Base-by-base conservation (phyloP, 2,113 vertebrate genomes). In the Trichechus manatus region DNA sequence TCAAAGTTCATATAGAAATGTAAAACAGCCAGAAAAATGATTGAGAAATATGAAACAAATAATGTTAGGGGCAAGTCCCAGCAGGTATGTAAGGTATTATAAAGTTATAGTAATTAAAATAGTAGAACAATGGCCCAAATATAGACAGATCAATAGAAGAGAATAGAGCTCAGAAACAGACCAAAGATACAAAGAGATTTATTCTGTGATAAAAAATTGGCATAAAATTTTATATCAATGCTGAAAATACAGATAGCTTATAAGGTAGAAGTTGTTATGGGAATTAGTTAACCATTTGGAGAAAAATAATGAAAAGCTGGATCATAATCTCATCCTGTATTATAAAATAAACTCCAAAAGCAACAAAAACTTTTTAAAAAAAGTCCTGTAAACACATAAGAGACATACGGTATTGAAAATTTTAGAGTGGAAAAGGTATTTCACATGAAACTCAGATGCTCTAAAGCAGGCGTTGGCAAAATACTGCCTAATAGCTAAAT, bases 321-420 rank as follows among this genome's bases (percentile, higher is more conserved):
- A 77, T n/a, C 42, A 77, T 22, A n/a, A n/a, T 94, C 29, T 91
- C 56, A 66, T 70, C 20, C 6, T 27, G 81, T 29, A 50, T 25
- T 92, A 82, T 22, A 92, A 94, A 85, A 94, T 82, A 89, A 77
- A 74, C 22, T 78, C 29, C 4, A 53, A 95, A 93, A 63, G 44
- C 5, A 87, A 93, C 4, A 89, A 33, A 64, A 15, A 4, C 47
- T 47, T 47, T 39, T 81, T 85, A 33, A 70, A 86, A 70, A 86
- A 89, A 70, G 2, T 70, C 27, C 36, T 81, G 63, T 39, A 70
- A 79, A 23, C 36, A 77, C 9, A 5, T 63, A 82, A 36, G 44
- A 83, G 78, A 53, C 22, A 82, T 36, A 53, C 0, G 7, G 27
- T 39, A 15, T 44, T 90, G 64, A 44, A 87, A 84, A 74, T 87